Base-by-base conservation (phyloP, 2,797 vertebrate species). In the Acipenser ruthenus region DNA sequence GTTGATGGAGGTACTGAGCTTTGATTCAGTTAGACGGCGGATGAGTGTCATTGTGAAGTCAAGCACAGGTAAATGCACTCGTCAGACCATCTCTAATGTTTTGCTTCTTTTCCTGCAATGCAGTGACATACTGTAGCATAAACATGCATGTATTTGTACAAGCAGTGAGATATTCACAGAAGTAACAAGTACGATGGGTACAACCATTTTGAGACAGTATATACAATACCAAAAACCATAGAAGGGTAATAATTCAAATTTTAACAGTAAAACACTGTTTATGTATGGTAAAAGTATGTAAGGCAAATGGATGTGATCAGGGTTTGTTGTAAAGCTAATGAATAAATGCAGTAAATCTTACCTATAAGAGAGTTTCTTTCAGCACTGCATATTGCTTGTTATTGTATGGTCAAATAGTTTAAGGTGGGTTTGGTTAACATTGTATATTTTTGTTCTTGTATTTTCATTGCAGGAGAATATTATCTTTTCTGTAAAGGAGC, bases 401-500 rank as follows among this genome's bases (percentile, higher is more conserved):
- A 6, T 23, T 15, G 8, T 37, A 37, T 37, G 37, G 37, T 37
- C 3, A 37, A 37, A 37, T 37, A 37, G 37, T 37, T 4, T 51
- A 59, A 1, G 1, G 0, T 7, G 7, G 18, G 62, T 50, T 52
- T 18, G 6, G 55, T 47, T 47, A 51, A 50, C 51, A 10, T 6
- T 3, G 13, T 37, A 10, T 13, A 52, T 47, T 62, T 67, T 4
- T 74, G 60, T 60, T 12, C 56, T 53, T 11, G 8, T 5, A 64
- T 55, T 60, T 6, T 74, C 12, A 74, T 58, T 12, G 52, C 75
- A 98, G 96, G 93, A 61, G 94, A 97, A 66, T 84, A 92, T 71
- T 95, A 88, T 70, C 84, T 99, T 62, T 98, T 99, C 80, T 97
- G 95, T 78, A 98, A 99, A 86, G 96, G 97, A 67, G 96, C 97